Evolutionary conservation across 30 jellyfish, hydroid and myxozoan genomes (phyloP).

Genomic region (Hydractinia echinata): DNA sequence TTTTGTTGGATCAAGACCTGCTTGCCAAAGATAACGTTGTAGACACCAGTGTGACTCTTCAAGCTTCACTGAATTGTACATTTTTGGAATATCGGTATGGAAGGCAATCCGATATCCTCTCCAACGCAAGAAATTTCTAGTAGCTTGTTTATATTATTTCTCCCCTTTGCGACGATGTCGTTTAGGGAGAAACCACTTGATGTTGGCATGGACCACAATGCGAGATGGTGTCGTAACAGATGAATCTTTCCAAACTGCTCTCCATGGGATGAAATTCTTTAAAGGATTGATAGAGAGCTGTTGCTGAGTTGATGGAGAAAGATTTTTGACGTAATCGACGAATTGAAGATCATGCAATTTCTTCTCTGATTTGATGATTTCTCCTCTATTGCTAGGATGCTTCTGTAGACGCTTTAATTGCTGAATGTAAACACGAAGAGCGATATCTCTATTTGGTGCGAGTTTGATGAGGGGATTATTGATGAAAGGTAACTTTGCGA

Average conservation of each 20-base stretch:
- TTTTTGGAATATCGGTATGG: constrained; percentile 23
- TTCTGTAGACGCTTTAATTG: constrained; percentile 8
- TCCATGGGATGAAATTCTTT: neutral
- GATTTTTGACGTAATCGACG: constrained; percentile 9
- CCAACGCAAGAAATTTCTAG: constrained; percentile 32
- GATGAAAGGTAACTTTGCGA: neutral
- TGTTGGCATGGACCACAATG: neutral
- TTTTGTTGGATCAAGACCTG: neutral
- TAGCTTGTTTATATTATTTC: constrained; percentile 14
- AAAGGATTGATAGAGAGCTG: neutral
- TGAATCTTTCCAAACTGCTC: constrained; percentile 29
- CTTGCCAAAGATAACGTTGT: constrained; percentile 10
- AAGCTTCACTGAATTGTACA: neutral
- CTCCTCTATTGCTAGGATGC: neutral
- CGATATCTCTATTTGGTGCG: constrained; percentile 8
- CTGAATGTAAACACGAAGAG: constrained; percentile 1
- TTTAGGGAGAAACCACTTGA: constrained; percentile 9
- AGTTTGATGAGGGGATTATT: neutral
- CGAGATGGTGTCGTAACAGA: constrained; percentile 13
- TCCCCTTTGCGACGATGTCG: constrained; percentile 12
- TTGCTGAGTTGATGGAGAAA: neutral
- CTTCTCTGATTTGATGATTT: neutral
- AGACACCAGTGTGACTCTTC: constrained; percentile 7
- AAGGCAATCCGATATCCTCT: constrained; percentile 5
- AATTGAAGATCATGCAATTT: neutral